These are phyloP conservation scores for Cherax destructor DNA, from an alignment of 1,140 invertebrate species.

Conservation along the genomic window DNA sequence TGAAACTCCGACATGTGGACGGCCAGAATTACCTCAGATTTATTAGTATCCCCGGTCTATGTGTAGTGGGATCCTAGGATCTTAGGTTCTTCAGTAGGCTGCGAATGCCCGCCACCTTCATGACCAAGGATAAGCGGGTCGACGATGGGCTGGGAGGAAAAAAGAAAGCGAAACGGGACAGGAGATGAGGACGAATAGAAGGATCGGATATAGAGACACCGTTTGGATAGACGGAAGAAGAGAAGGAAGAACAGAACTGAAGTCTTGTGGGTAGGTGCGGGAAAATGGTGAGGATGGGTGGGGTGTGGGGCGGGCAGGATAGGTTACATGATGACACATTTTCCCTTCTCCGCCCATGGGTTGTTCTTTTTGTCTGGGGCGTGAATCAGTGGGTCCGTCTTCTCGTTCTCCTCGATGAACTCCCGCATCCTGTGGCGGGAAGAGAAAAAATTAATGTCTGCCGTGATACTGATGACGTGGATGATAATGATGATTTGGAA, in stretches of 20 bases:
- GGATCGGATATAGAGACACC: not conserved
- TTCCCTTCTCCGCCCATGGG: slow-evolving; percentile 98
- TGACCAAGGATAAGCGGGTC: not conserved
- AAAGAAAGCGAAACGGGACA: not conserved
- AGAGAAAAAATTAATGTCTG: no score
- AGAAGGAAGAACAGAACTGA: not conserved
- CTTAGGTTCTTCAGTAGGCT: not conserved
- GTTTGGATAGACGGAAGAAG: not conserved
- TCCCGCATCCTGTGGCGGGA: slow-evolving; percentile 87
- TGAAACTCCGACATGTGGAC: not conserved
- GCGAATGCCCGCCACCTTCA: not conserved
- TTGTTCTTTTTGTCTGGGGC: slow-evolving; percentile 99
- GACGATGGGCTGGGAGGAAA: not conserved
- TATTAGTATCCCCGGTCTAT: not conserved
- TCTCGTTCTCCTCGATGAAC: slow-evolving; percentile 97
- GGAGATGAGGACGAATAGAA: not conserved
- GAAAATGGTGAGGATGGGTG: not conserved
- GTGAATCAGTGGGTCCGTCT: slow-evolving; percentile 95
- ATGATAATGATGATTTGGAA: no score
- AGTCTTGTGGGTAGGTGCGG: not conserved
- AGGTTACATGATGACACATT: slow-evolving; percentile 94
- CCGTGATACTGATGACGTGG: no score
- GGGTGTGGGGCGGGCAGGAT: not conserved
- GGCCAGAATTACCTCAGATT: not conserved
- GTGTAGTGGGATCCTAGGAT: not conserved